Percentiles rank a stretch among this genome's conserved stretches.
These are phyloP conservation scores for Falco columbarius DNA, from an alignment of 2,797 vertebrate species.

Conservation along the genomic window DNA sequence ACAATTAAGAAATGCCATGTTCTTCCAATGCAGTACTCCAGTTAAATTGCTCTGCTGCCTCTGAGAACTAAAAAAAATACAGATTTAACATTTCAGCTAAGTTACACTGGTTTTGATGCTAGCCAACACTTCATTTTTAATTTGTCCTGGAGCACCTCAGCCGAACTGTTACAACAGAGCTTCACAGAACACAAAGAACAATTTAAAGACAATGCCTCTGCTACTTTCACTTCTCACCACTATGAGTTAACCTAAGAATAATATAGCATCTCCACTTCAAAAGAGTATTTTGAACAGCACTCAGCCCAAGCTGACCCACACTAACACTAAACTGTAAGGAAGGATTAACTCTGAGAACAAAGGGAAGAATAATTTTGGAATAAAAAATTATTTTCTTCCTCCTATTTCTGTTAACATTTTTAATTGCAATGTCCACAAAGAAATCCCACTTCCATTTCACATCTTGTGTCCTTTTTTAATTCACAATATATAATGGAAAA, in stretches of 20 bases:
- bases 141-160: not conserved
- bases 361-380: rapidly evolving
- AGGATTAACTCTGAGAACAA: not conserved
- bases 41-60: not conserved
- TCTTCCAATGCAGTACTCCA: not conserved
- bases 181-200: not conserved
- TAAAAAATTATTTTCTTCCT: not conserved
- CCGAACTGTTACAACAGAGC: not conserved
- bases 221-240: not conserved
- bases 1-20: not conserved
- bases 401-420: not conserved
- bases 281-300: not conserved
- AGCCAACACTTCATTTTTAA: not conserved
- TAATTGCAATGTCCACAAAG: not conserved
- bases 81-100: not conserved
- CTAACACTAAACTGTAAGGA: not conserved
- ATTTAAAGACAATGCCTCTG: not conserved
- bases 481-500: not conserved
- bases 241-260: not conserved
- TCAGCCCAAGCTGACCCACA: not conserved
- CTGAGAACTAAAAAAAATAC: not conserved
- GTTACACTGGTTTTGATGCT: not conserved
- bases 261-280: not conserved
- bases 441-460: not conserved
- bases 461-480: not conserved